phyloP scores from a whole-genome alignment of 1,140 invertebrate species.

The Linepithema humile region DNA sequence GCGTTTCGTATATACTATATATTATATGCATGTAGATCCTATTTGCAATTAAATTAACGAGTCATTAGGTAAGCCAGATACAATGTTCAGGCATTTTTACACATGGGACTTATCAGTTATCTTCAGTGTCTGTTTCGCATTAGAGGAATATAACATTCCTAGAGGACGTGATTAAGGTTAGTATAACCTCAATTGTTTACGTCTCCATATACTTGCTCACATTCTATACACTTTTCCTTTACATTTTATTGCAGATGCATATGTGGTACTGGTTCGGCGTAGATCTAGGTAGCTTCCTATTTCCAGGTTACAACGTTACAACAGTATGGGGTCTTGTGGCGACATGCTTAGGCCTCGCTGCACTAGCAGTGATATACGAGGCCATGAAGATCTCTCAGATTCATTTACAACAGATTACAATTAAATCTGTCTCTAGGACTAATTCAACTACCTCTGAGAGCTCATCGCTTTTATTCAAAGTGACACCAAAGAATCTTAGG shows the following conservation, averaged over 20 bases:
- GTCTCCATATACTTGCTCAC: neutral
- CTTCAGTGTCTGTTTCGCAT: constrained; percentile 9
- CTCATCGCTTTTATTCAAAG: constrained; percentile 77
- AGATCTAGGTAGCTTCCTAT: constrained; percentile 85
- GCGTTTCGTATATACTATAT: too few relatives aligned
- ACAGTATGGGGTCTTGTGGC: constrained; percentile 83
- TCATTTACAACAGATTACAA: constrained; percentile 69
- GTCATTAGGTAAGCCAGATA: constrained; percentile 50
- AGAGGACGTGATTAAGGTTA: constrained; percentile 28
- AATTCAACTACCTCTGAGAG: constrained; percentile 70
- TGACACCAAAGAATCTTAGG: constrained; percentile 65
- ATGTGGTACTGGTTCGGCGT: constrained; percentile 87
- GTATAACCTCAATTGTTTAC: neutral
- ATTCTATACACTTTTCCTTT: neutral
- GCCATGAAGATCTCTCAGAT: constrained; percentile 85
- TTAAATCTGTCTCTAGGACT: constrained; percentile 41
- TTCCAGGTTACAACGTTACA: constrained; percentile 83
- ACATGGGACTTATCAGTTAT: constrained; percentile 51
- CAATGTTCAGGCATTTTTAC: constrained; percentile 17
- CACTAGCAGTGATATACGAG: constrained; percentile 85
- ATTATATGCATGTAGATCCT: too few relatives aligned
- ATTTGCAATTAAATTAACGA: neutral
- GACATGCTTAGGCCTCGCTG: constrained; percentile 84
- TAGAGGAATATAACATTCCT: neutral
- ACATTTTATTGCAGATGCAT: constrained; percentile 82